Conservation (phyloP, 2,888 invertebrate genomes). For the Philonicus albiceps region DNA sequence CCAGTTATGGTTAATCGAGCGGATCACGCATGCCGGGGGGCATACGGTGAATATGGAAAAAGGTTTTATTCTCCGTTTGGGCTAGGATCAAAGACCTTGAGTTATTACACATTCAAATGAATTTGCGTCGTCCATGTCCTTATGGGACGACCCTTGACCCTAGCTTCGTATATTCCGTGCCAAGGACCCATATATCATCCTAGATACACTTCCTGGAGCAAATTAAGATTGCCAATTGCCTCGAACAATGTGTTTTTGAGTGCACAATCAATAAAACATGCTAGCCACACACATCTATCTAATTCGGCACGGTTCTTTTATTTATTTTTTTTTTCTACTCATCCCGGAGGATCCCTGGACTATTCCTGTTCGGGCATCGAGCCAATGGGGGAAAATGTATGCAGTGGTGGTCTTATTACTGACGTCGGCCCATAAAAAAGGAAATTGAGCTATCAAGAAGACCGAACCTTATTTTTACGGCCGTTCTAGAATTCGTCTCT, state of each 20-base stretch:
- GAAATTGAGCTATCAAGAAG: slow-evolving; percentile 35
- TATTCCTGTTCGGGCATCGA: background rate
- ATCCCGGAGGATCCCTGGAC: background rate
- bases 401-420: background rate
- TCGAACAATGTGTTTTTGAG: background rate
- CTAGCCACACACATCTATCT: background rate
- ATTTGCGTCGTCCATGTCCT: background rate
- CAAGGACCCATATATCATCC: background rate
- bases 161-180: background rate
- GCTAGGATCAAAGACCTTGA: background rate
- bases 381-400: background rate
- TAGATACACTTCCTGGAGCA: background rate
- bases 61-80: background rate
- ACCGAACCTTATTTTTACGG: slow-evolving; percentile 14
- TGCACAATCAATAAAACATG: slow-evolving; percentile 18
- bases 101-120: background rate
- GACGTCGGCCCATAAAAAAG: slow-evolving; percentile 17
- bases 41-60: background rate
- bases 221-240: background rate
- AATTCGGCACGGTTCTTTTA: background rate
- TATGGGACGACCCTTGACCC: background rate
- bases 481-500: background rate
- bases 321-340: background rate
- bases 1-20: background rate
- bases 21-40: background rate